phyloP scores from a whole-genome alignment of 2,888 invertebrate genomes.

The Pardosa pseudoannulata region DNA sequence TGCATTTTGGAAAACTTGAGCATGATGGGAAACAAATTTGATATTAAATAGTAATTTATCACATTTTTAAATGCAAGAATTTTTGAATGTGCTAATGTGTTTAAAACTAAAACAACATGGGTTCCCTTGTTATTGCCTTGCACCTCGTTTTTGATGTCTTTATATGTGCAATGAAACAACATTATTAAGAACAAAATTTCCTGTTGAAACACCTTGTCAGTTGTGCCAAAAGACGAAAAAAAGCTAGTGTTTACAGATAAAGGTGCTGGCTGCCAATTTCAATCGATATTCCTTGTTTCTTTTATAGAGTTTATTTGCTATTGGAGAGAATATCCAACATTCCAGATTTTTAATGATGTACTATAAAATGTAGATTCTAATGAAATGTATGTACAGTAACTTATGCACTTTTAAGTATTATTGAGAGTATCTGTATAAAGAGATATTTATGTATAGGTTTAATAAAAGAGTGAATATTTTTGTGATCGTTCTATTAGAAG shows the following conservation, averaged over 20 bases:
- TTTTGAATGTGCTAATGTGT: too few relatives aligned
- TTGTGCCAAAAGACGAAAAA: slow-evolving; percentile 40
- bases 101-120: too few relatives aligned
- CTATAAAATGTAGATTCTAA: slow-evolving; percentile 24
- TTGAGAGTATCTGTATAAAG: slow-evolving; percentile 37
- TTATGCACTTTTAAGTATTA: slow-evolving; percentile 46
- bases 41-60: too few relatives aligned
- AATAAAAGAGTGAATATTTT: slow-evolving; percentile 30
- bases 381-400: slow-evolving; percentile 48
- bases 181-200: neutral
- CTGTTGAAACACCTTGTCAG: slow-evolving; percentile 14
- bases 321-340: slow-evolving; percentile 7
- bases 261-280: slow-evolving; percentile 47
- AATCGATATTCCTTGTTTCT: slow-evolving; percentile 38
- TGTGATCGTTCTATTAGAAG: slow-evolving; percentile 37
- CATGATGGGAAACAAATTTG: too few relatives aligned
- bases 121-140: neutral
- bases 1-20: too few relatives aligned
- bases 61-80: too few relatives aligned
- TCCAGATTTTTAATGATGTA: slow-evolving; percentile 9
- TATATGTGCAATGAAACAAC: neutral
- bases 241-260: slow-evolving; percentile 9
- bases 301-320: slow-evolving; percentile 49
- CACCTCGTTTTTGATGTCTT: neutral
- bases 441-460: slow-evolving; percentile 59